Evolutionary conservation across 1,140 invertebrate species (phyloP), one percentile per base, ranked within the genome.

Genomic region (Neodiprion lecontei): DNA sequence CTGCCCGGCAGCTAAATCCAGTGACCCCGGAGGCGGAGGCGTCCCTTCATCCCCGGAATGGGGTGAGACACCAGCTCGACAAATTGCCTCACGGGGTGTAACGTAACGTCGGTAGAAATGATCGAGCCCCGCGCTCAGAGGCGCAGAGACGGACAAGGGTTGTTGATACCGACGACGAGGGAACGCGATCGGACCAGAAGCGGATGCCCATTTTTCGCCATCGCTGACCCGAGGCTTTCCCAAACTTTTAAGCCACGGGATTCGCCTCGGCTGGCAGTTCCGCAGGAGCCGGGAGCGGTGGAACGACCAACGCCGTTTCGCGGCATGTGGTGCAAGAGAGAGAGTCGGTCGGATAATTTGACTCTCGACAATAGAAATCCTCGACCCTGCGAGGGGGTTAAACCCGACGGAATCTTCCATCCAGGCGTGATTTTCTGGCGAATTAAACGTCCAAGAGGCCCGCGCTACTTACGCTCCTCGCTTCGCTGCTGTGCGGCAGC

Each of bases 1-100:
- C 67, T 75, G 75, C n/a, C 74, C 77, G n/a, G 10, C 50, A 14
- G 50, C n/a, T 53, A 53, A 53, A 53, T 53, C 50, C n/a, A 53
- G 50, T 53, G 50, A 53, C 50, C 50, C 50, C 10, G 10, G 50
- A 53, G n/a, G 50, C 50, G n/a, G 50, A 53, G 50, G 10, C 10
- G 50, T 53, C 10, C 50, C 50, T 1, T 53, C 10, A 53, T 11
- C 50, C 50, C 10, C 17, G 17, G 17, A 21, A 21, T 21, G 17
- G 17, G 17, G 17, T 21, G 17, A 21, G 17, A 21, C 17, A 21
- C 17, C 17, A 21, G 17, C 17, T 21, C 17, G 17, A 21, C 17
- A 21, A 21, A 21, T 21, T 21, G 17, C 17, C 17, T 21, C 17
- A 21, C 17, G 17, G 17, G 17, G 17, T 21, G 17, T 21, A 21